phyloP scores from a whole-genome alignment of 2,888 invertebrate genomes.

The Conus canariensis region DNA sequence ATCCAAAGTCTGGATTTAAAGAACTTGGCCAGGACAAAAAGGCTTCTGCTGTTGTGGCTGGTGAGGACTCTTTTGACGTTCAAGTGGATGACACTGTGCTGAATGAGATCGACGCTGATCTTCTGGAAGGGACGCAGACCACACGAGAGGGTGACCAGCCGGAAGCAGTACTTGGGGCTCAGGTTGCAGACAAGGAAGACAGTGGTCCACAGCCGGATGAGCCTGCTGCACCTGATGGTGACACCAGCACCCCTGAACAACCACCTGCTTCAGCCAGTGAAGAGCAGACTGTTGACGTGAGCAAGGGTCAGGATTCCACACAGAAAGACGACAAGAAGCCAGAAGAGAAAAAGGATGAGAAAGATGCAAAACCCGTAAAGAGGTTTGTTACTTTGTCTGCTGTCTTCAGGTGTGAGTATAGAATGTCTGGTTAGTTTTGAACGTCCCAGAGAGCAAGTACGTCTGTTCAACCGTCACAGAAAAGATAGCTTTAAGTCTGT shows the following conservation, averaged over 20 bases:
- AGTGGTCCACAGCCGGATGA: conserved; percentile 35
- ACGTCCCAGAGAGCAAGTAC: conserved; percentile 1
- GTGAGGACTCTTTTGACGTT: conserved; percentile 77
- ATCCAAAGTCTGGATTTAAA: not conserved
- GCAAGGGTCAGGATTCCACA: conserved; percentile 51
- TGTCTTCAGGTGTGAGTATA: conserved; percentile 27
- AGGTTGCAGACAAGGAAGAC: conserved; percentile 10
- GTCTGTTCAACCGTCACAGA: not conserved
- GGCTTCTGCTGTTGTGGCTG: conserved; percentile 56
- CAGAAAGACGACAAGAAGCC: conserved; percentile 58
- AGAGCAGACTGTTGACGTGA: conserved; percentile 44
- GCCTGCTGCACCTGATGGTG: conserved; percentile 50
- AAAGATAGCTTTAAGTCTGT: conserved; percentile 30
- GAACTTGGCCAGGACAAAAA: conserved; percentile 45
- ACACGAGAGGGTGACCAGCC: conserved; percentile 51
- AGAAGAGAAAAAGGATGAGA: conserved; percentile 63
- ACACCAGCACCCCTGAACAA: conserved; percentile 18
- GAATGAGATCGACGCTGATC: conserved; percentile 77
- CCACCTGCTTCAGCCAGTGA: conserved; percentile 41
- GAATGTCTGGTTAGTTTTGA: conserved; percentile 6
- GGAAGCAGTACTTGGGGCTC: conserved; percentile 23
- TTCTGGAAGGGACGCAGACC: conserved; percentile 58
- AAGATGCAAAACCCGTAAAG: conserved; percentile 62
- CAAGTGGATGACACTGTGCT: conserved; percentile 77
- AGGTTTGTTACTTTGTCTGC: conserved; percentile 50